Conservation (phyloP, 2,113 vertebrate genomes). For the Gallinago paraguaiae region DNA sequence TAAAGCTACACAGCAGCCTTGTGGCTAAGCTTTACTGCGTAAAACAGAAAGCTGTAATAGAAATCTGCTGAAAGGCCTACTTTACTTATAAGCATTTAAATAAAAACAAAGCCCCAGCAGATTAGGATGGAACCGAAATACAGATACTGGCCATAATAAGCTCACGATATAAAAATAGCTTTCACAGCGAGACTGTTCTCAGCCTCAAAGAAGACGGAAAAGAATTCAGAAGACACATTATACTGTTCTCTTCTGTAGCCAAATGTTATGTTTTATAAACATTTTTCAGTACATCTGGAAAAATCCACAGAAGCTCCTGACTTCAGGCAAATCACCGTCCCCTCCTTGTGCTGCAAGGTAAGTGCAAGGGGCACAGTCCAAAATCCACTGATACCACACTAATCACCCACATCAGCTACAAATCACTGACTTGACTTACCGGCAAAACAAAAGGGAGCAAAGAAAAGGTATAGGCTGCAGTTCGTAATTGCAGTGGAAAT, state of each 20-base stretch:
- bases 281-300: neutral
- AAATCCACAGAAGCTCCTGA: neutral
- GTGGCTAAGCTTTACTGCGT: neutral
- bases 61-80: slow-evolving; percentile 18
- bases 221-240: neutral
- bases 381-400: neutral
- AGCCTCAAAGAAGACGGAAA: neutral
- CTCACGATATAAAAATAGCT: neutral
- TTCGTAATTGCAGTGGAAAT: neutral
- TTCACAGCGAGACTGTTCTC: neutral
- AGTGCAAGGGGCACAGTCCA: neutral
- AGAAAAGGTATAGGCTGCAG: neutral
- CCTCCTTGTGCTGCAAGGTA: neutral
- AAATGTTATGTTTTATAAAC: neutral
- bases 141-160: neutral
- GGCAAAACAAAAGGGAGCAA: neutral
- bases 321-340: neutral
- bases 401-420: neutral
- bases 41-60: neutral
- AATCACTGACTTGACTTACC: neutral
- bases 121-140: neutral
- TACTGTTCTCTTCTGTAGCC: neutral
- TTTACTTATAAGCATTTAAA: slow-evolving; percentile 12
- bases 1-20: neutral
- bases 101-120: slow-evolving; percentile 14